Percentiles rank a stretch among this genome's conserved stretches.
Evolutionary conservation across 2,113 vertebrate genomes (phyloP).

Genomic region (Phalacrocorax pelagicus): DNA sequence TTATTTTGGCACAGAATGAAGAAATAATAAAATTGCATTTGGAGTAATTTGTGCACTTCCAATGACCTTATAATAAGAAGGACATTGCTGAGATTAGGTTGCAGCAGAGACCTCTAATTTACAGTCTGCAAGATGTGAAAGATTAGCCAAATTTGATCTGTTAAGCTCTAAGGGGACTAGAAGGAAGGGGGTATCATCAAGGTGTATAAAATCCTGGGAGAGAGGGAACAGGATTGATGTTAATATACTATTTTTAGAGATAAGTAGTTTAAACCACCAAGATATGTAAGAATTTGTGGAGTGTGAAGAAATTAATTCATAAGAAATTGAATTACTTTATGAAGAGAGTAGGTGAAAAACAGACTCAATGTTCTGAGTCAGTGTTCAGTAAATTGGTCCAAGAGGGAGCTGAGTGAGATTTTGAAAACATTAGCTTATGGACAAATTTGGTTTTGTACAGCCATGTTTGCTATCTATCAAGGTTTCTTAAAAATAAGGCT

Average conservation of each 20-base stretch:
- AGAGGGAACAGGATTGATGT: not conserved
- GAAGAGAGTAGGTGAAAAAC: not conserved
- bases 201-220: not conserved
- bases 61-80: conserved; percentile 19
- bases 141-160: conserved; percentile 20
- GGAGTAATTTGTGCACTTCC: not conserved
- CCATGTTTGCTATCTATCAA: not conserved
- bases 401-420: not conserved
- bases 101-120: conserved; percentile 3
- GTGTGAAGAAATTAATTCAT: not conserved
- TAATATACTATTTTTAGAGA: not conserved
- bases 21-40: conserved; percentile 24
- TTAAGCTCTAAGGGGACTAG: not conserved
- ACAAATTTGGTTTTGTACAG: not conserved
- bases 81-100: not conserved
- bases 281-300: not conserved
- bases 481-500: not conserved
- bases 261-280: conserved; percentile 22
- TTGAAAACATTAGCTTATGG: not conserved
- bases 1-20: not conserved
- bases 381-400: not conserved
- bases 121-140: conserved; percentile 4
- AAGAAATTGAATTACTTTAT: conserved; percentile 13
- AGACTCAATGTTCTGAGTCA: not conserved
- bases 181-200: not conserved